Evolutionary conservation across 1,140 invertebrate species (phyloP).

Genomic region (Nymphalis io): DNA sequence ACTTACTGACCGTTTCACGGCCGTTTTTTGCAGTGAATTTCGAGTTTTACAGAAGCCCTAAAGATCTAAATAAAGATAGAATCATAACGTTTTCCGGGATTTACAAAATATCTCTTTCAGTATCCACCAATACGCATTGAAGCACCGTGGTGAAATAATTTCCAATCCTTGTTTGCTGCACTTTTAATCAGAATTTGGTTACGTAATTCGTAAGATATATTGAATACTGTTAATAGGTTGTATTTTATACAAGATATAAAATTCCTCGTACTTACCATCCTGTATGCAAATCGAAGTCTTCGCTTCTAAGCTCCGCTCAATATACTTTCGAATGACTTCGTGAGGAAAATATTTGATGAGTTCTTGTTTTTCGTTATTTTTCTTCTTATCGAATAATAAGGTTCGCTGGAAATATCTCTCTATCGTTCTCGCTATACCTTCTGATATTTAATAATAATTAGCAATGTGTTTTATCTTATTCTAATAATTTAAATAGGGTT

Average conservation of each 20-base stretch:
- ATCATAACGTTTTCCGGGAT: too few relatives aligned
- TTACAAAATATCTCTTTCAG: too few relatives aligned
- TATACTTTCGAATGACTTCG: constrained; percentile 11
- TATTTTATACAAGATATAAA: neutral
- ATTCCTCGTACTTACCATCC: neutral
- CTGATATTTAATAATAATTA: neutral
- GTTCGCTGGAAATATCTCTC: neutral
- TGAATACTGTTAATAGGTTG: neutral
- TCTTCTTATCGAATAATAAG: neutral
- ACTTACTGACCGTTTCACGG: too few relatives aligned
- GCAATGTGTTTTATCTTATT: neutral
- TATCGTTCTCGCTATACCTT: neutral
- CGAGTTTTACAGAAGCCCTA: too few relatives aligned
- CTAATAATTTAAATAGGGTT: too few relatives aligned
- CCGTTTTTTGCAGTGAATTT: too few relatives aligned
- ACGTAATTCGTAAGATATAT: neutral
- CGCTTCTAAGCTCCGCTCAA: constrained; percentile 1
- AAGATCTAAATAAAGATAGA: too few relatives aligned
- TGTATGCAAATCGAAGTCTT: constrained; percentile 7
- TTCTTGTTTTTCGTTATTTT: neutral
- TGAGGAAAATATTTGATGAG: neutral
- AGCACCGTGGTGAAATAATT: too few relatives aligned
- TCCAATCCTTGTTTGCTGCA: too few relatives aligned
- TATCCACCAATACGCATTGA: too few relatives aligned
- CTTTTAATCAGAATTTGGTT: neutral